phyloP scores from a whole-genome alignment of 2,888 invertebrate species.

The Micropterix aruncella region DNA sequence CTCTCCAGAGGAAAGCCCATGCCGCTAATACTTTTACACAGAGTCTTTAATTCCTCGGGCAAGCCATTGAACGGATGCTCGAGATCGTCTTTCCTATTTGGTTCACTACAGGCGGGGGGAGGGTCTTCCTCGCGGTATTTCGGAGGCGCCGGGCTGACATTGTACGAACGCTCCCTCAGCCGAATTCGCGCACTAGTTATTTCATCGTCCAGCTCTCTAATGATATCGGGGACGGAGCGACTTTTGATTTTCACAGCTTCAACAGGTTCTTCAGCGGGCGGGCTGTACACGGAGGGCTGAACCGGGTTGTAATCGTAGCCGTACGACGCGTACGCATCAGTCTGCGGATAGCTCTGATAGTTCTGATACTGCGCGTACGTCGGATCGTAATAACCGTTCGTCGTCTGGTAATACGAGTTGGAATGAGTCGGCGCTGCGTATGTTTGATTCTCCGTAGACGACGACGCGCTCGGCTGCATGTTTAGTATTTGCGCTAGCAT shows the following conservation, averaged over 20 bases:
- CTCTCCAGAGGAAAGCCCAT: constrained; percentile 83
- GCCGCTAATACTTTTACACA: constrained; percentile 60
- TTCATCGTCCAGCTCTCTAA: constrained; percentile 60
- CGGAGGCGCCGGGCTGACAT: constrained; percentile 34
- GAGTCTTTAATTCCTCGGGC: constrained; percentile 40
- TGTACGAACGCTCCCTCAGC: constrained; percentile 33
- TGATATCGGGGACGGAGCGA: constrained; percentile 60
- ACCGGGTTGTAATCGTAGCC: not conserved
- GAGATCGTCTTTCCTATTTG: constrained; percentile 12
- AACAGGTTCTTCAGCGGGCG: constrained; percentile 7
- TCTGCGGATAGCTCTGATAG: not conserved
- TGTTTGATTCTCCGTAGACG: not conserved
- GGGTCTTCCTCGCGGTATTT: constrained; percentile 10
- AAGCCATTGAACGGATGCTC: constrained; percentile 27
- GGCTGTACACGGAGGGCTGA: not conserved
- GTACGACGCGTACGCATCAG: not conserved
- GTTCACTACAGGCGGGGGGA: not conserved
- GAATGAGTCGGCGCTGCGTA: not conserved
- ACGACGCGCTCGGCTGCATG: not conserved
- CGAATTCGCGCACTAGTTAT: constrained; percentile 32
- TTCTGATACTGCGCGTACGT: not conserved
- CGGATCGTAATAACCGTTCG: not conserved
- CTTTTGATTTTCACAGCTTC: constrained; percentile 30
- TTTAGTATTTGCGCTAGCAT: constrained; percentile 62
- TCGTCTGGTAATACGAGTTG: not conserved